A percentile compares a stretch with the other conserved stretches of the same genome.
Evolutionary conservation across 1,140 invertebrate species (phyloP).

Genomic region (Zaprionus africanus): DNA sequence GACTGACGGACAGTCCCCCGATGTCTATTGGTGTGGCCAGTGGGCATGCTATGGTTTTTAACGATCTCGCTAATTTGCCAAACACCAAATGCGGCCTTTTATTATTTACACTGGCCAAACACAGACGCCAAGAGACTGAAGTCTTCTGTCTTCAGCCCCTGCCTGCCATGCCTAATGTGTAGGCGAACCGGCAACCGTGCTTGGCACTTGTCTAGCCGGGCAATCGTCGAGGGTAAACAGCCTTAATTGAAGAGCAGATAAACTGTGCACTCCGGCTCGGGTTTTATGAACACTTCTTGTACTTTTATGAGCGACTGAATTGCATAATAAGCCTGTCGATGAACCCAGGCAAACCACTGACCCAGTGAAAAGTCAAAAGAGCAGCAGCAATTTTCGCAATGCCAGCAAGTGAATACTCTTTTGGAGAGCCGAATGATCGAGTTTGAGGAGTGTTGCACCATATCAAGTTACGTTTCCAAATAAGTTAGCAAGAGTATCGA

Average conservation of each 20-base stretch:
- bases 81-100: constrained; percentile 53
- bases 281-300: constrained; percentile 46
- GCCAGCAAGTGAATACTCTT: background rate
- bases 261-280: constrained; percentile 28
- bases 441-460: no score
- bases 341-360: constrained; percentile 50
- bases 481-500: no score
- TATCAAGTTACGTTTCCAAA: no score
- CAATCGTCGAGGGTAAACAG: constrained; percentile 38
- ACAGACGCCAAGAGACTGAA: constrained; percentile 21
- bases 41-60: constrained; percentile 57
- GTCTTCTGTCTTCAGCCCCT: background rate
- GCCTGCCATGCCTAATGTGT: constrained; percentile 18
- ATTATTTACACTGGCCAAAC: constrained; percentile 57
- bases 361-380: constrained; percentile 46
- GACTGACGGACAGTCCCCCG: background rate
- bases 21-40: background rate
- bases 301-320: constrained; percentile 41
- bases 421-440: background rate
- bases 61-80: constrained; percentile 74
- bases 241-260: constrained; percentile 60
- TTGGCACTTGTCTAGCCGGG: constrained; percentile 29
- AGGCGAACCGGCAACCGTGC: constrained; percentile 39
- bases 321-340: constrained; percentile 63
- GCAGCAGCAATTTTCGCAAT: background rate